A percentile compares a stretch with the other conserved stretches of the same genome.
Conservation (phyloP, 2,888 invertebrate species). For the Elmis aenea region DNA sequence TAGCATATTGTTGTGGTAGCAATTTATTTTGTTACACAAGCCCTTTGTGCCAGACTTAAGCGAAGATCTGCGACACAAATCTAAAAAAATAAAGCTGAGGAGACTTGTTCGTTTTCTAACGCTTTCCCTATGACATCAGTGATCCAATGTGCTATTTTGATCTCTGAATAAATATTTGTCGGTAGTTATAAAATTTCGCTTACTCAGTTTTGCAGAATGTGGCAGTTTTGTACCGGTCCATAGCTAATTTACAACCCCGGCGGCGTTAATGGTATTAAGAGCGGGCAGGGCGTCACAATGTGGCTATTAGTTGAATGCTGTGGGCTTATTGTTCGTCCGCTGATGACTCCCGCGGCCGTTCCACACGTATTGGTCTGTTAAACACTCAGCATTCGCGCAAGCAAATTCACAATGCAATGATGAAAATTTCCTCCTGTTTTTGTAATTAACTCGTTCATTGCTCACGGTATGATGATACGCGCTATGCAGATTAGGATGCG, state of each 20-base stretch:
- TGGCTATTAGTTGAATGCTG: conserved; percentile 26
- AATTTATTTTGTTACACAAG: too few relatives aligned
- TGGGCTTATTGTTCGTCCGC: conserved; percentile 24
- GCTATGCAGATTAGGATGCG: conserved; percentile 5
- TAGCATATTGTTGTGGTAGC: too few relatives aligned
- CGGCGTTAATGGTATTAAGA: conserved; percentile 24
- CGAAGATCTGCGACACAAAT: too few relatives aligned
- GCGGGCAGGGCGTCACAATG: conserved; percentile 22
- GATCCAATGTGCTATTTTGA: too few relatives aligned
- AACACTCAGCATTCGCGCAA: conserved; percentile 5
- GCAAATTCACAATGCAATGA: conserved; percentile 1
- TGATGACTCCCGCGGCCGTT: conserved; percentile 15
- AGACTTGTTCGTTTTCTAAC: too few relatives aligned
- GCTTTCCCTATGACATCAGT: too few relatives aligned
- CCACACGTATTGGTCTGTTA: conserved; percentile 11
- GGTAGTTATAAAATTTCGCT: too few relatives aligned
- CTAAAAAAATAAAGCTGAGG: too few relatives aligned
- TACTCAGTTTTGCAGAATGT: conserved; percentile 4
- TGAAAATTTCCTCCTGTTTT: conserved; percentile 10
- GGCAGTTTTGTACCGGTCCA: conserved; percentile 15
- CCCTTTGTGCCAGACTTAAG: too few relatives aligned
- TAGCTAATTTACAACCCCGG: conserved; percentile 22
- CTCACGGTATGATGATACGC: conserved; percentile 2
- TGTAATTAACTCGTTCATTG: conserved; percentile 12
- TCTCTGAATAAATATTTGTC: too few relatives aligned